Conservation (phyloP, 1,140 invertebrate species). For the Reticulitermes speratus region DNA sequence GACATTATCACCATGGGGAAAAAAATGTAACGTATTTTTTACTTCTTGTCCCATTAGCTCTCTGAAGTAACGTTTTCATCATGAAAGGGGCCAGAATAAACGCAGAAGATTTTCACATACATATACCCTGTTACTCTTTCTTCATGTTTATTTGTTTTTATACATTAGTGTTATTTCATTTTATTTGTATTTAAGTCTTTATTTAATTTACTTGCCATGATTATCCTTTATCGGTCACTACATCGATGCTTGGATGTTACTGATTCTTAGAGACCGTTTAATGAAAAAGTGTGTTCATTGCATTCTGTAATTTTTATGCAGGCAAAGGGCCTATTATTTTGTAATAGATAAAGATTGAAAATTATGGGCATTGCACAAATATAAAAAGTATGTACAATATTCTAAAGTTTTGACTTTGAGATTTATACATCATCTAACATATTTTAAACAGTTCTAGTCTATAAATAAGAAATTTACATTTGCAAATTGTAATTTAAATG, state of each 20-base stretch:
- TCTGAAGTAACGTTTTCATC: not conserved
- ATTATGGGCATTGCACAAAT: conserved; percentile 28
- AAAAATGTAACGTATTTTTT: not conserved
- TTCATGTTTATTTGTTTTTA: not conserved
- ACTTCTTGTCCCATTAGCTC: not conserved
- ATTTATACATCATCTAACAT: conserved; percentile 30
- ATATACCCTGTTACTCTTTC: not conserved
- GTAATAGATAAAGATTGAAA: conserved; percentile 5
- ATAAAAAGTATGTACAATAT: conserved; percentile 34
- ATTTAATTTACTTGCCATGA: not conserved
- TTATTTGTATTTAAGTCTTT: not conserved
- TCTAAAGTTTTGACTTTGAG: conserved; percentile 34
- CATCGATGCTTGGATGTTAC: not conserved
- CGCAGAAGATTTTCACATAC: not conserved
- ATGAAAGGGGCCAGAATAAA: not conserved
- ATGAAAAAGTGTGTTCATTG: not conserved
- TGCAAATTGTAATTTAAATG: not conserved
- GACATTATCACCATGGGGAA: not conserved
- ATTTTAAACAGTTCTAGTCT: conserved; percentile 28
- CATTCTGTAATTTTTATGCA: conserved; percentile 14
- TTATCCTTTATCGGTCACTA: not conserved
- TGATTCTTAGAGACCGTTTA: not conserved
- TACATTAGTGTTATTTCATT: not conserved
- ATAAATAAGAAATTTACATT: not conserved
- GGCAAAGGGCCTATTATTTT: not conserved